Evolutionary conservation across 2,797 vertebrate species (phyloP).

Genomic region (Catamblyrhynchus diadema): DNA sequence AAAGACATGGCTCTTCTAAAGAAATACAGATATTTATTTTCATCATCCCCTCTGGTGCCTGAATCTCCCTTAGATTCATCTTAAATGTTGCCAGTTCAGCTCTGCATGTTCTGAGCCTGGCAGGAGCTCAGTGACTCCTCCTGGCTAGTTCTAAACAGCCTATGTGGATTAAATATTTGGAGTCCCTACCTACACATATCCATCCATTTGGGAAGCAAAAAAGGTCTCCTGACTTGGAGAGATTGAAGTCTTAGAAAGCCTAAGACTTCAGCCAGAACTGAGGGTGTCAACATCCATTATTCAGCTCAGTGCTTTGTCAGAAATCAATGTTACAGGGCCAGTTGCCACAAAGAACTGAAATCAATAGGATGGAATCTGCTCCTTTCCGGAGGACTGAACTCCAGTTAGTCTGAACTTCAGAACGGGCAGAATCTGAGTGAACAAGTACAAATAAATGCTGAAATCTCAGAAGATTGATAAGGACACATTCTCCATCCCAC

Average conservation of each 20-base stretch:
- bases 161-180: background rate
- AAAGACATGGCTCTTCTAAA: background rate
- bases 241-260: background rate
- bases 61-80: background rate
- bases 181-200: background rate
- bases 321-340: background rate
- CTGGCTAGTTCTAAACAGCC: background rate
- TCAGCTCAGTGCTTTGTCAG: background rate
- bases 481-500: background rate
- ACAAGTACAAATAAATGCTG: background rate
- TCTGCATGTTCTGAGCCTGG: background rate
- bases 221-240: background rate
- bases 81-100: background rate
- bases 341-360: background rate
- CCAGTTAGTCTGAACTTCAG: background rate
- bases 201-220: background rate
- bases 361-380: background rate
- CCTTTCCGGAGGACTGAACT: background rate
- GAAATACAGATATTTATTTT: background rate
- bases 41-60: background rate
- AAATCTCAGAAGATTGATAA: background rate
- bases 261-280: background rate
- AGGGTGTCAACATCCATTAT: background rate
- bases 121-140: background rate
- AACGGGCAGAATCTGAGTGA: background rate